Conservation (phyloP, 2,888 invertebrate species). For the Sarcophaga rosellei region DNA sequence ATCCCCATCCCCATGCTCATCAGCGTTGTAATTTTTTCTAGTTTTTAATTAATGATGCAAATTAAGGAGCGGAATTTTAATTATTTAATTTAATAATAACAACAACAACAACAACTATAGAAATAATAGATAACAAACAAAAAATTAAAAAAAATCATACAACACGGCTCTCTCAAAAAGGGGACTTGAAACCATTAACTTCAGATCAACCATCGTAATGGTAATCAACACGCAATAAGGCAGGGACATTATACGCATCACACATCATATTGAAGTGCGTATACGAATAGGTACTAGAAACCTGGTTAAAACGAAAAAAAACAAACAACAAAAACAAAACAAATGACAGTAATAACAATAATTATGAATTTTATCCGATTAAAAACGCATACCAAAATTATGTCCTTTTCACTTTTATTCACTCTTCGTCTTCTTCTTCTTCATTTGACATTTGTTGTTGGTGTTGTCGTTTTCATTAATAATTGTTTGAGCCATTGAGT, state of each 20-base stretch:
- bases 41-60: conserved; percentile 75
- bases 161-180: conserved; percentile 26
- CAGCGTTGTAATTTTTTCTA: conserved; percentile 56
- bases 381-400: conserved; percentile 70
- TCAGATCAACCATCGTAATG: conserved; percentile 79
- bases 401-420: conserved; percentile 24
- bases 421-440: background rate
- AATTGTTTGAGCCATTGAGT: conserved; percentile 39
- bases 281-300: background rate
- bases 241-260: background rate
- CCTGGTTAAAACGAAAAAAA: background rate
- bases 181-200: conserved; percentile 41
- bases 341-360: conserved; percentile 81
- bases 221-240: conserved; percentile 77
- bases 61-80: conserved; percentile 81
- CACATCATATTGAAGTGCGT: too few relatives aligned
- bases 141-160: conserved; percentile 57
- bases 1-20: conserved; percentile 25
- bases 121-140: too few relatives aligned
- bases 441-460: conserved; percentile 24
- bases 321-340: conserved; percentile 42
- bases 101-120: background rate
- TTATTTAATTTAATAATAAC: conserved; percentile 76
- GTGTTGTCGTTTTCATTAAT: conserved; percentile 36
- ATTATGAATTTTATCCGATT: conserved; percentile 82